A percentile compares a stretch with the other conserved stretches of the same genome.
Evolutionary conservation across 2,113 vertebrate genomes (phyloP).

Genomic region (Anguilla rostrata): DNA sequence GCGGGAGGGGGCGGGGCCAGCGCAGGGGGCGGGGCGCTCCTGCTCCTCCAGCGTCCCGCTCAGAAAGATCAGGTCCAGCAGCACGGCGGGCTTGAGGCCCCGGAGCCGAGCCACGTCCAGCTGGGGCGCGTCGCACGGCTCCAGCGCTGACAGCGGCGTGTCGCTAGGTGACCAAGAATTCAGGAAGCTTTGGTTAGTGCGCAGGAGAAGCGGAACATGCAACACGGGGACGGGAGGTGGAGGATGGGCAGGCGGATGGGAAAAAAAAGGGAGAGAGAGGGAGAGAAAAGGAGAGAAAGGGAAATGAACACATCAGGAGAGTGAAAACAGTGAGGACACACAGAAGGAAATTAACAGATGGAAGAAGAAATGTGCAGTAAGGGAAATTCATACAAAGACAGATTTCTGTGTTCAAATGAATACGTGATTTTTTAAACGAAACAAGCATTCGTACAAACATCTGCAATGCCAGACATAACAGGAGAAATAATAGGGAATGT

Average conservation of each 20-base stretch:
- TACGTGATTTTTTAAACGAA: background rate
- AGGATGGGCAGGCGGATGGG: constrained; percentile 45
- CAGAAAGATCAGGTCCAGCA: constrained; percentile 73
- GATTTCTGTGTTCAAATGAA: constrained; percentile 17
- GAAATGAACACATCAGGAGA: constrained; percentile 48
- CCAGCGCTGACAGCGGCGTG: constrained; percentile 70
- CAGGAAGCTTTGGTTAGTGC: constrained; percentile 78
- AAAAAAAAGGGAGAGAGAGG: constrained; percentile 41
- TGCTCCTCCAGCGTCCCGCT: constrained; percentile 72
- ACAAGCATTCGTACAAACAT: background rate
- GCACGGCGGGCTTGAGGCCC: constrained; percentile 65
- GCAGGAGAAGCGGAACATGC: constrained; percentile 61
- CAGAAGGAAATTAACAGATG: constrained; percentile 46
- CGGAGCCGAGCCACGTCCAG: constrained; percentile 62
- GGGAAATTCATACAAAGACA: constrained; percentile 41
- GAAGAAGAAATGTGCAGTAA: constrained; percentile 44
- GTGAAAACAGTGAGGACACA: constrained; percentile 54
- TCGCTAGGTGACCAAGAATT: constrained; percentile 84
- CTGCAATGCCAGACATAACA: background rate
- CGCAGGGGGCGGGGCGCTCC: too few species aligned
- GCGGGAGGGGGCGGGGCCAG: constrained; percentile 15
- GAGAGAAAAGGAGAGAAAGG: constrained; percentile 31
- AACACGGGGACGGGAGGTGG: constrained; percentile 56
- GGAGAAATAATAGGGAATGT: background rate
- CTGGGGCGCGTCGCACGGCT: constrained; percentile 65